Base-by-base conservation (phyloP, 2,797 vertebrate genomes). In the Chelmon rostratus region DNA sequence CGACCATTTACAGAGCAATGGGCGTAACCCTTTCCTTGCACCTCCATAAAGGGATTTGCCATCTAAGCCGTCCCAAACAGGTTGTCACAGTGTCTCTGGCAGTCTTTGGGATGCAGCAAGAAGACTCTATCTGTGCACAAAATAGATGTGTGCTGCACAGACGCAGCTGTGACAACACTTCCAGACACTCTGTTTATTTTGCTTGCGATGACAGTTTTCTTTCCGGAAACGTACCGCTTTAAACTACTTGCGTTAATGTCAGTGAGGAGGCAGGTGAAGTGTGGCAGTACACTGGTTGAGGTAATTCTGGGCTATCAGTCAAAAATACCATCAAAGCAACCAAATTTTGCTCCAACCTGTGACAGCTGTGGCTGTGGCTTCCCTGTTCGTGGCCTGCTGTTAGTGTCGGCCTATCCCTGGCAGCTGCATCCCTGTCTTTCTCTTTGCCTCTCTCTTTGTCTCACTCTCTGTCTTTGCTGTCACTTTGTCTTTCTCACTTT, bases 311-410 rank as follows among this genome's bases (percentile, higher is more conserved):
- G 78, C 69, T 79, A 86, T 87, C 81, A 74, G 58, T 88, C 75
- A 84, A 79, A 88, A 85, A 87, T 70, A 84, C 64, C 75, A 81
- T 91, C 85, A 87, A 87, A 93, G 76, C 64, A 44, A 73, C 79
- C 64, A 83, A 81, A 87, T 91, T 81, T 81, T 76, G 65, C 81
- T 84, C 74, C 74, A 82, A 79, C 74, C 21, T 84, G 77, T 88
- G 88, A 84, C 88, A 91, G 87, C 89, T 88, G 82, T 85, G 83
- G 80, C 84, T 83, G 74, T 73, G 79, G 85, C 85, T 85, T 77
- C 78, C 76, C 73, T 79, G 84, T 81, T 84, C 77, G 47, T 28
- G 81, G 85, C 81, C 83, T 56, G 68, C 82, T 79, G 82, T 86
- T 82, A 52, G 62, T 57, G 79, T 72, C 61, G 54, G 69, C 66